Percentiles rank a stretch among this genome's conserved stretches.
These are phyloP conservation scores for Diogma glabrata DNA, from an alignment of 2,888 invertebrate species.

Conservation along the genomic window DNA sequence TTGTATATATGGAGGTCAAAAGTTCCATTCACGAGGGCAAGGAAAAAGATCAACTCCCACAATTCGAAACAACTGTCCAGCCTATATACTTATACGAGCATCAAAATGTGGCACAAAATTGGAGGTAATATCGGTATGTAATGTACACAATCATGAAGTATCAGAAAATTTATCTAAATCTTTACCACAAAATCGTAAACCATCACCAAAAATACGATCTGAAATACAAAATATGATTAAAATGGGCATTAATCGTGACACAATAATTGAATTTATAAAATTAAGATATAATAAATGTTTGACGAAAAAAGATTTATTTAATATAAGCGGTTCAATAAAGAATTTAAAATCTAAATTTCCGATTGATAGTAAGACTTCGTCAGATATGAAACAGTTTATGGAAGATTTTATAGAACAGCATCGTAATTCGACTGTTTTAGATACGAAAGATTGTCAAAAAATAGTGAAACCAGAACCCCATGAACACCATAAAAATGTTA, in stretches of 20 bases:
- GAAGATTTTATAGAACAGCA: background rate
- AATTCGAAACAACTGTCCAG: slow-evolving; percentile 36
- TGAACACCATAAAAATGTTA: too few relatives aligned
- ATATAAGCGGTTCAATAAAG: slow-evolving; percentile 11
- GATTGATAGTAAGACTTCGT: background rate
- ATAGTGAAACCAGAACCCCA: too few relatives aligned
- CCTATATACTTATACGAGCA: slow-evolving; percentile 36
- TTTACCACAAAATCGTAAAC: slow-evolving; percentile 33
- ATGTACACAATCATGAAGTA: slow-evolving; percentile 37
- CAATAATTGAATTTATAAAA: slow-evolving; percentile 17
- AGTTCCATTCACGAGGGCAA: slow-evolving; percentile 33
- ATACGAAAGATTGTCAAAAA: background rate
- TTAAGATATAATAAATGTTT: slow-evolving; percentile 15
- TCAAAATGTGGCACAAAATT: slow-evolving; percentile 36
- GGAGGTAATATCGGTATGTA: slow-evolving; percentile 38
- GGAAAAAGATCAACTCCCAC: slow-evolving; percentile 34
- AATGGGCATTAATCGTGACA: slow-evolving; percentile 16
- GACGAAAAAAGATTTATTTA: slow-evolving; percentile 16
- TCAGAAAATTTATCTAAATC: slow-evolving; percentile 34
- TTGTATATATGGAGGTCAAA: slow-evolving; percentile 37
- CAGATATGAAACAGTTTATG: slow-evolving; percentile 1
- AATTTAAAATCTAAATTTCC: background rate
- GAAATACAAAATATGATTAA: slow-evolving; percentile 16
- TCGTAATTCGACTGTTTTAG: too few relatives aligned
- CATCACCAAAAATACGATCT: slow-evolving; percentile 20